Evolutionary conservation across 2,113 vertebrate genomes (phyloP).

Genomic region (Nothocercus nigrocapillus): DNA sequence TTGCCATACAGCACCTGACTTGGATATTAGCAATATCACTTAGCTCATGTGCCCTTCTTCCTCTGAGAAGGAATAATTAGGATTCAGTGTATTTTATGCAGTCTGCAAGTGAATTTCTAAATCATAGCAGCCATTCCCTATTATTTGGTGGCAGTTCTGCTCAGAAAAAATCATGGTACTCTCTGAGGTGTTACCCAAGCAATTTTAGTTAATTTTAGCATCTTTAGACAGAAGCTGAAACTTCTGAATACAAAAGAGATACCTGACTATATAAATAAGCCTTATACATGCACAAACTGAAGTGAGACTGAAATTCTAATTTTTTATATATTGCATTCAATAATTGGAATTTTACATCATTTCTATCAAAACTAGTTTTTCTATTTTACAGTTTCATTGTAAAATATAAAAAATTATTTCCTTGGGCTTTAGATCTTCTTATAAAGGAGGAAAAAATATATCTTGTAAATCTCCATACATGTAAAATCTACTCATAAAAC

Average conservation of each 20-base stretch:
- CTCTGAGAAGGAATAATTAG: background rate
- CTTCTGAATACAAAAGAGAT: background rate
- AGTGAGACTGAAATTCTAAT: background rate
- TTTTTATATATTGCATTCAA: background rate
- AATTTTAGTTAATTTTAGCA: background rate
- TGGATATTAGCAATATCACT: background rate
- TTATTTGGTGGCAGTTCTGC: background rate
- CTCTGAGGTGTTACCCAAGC: background rate
- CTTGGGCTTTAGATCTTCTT: background rate
- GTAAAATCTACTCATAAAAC: background rate
- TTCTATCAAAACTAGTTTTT: constrained; percentile 11
- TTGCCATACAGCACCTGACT: background rate
- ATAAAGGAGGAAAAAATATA: background rate
- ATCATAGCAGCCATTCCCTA: background rate
- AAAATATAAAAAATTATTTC: constrained; percentile 25
- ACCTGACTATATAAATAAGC: background rate
- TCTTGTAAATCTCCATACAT: background rate
- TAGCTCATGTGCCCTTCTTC: background rate
- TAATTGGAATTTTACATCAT: background rate
- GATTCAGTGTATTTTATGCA: background rate
- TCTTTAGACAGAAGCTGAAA: background rate
- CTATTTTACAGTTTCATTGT: background rate
- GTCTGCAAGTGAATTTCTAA: background rate
- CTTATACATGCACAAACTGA: background rate
- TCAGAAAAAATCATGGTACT: background rate